A percentile compares a stretch with the other conserved stretches of the same genome.
Evolutionary conservation across 2,113 vertebrate genomes (phyloP).

Genomic region (Xiphophorus hellerii): DNA sequence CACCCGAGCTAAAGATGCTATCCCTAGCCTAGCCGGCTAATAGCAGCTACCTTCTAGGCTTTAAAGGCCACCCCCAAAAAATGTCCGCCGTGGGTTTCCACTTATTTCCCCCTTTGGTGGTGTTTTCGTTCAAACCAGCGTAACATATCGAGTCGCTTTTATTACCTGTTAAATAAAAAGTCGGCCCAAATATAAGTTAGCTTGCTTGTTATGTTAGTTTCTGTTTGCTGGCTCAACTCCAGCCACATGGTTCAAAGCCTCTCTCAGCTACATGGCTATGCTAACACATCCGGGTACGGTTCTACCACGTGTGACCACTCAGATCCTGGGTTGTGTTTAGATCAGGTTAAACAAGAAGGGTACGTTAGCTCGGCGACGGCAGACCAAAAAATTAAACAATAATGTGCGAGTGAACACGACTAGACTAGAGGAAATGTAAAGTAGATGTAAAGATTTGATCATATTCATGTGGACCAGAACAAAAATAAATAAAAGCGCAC

Average conservation of each 20-base stretch:
- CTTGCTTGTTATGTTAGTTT: neutral
- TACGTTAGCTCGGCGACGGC: neutral
- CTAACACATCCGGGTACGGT: slow-evolving; percentile 59
- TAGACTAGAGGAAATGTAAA: too few relatives aligned
- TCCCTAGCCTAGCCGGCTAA: slow-evolving; percentile 44
- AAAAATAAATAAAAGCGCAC: neutral
- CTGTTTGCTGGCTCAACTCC: slow-evolving; percentile 71
- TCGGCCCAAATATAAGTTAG: rapidly evolving
- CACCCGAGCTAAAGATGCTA: slow-evolving; percentile 40
- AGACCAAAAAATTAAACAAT: neutral
- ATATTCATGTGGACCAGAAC: too few relatives aligned
- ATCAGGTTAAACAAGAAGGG: neutral
- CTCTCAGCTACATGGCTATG: slow-evolving; percentile 57
- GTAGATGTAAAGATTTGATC: too few relatives aligned
- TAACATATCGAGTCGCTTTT: neutral
- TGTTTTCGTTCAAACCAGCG: neutral
- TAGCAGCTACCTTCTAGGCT: slow-evolving; percentile 57
- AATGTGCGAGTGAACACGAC: neutral
- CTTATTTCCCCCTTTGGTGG: slow-evolving; percentile 21
- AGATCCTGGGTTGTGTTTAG: slow-evolving; percentile 1
- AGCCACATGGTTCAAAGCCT: slow-evolving; percentile 83
- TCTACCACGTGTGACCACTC: slow-evolving; percentile 72
- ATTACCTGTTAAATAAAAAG: neutral
- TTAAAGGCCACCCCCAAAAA: slow-evolving; percentile 50
- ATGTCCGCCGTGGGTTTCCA: slow-evolving; percentile 78